phyloP scores from a whole-genome alignment of 2,888 invertebrate species.

The Pollenia angustigena region DNA sequence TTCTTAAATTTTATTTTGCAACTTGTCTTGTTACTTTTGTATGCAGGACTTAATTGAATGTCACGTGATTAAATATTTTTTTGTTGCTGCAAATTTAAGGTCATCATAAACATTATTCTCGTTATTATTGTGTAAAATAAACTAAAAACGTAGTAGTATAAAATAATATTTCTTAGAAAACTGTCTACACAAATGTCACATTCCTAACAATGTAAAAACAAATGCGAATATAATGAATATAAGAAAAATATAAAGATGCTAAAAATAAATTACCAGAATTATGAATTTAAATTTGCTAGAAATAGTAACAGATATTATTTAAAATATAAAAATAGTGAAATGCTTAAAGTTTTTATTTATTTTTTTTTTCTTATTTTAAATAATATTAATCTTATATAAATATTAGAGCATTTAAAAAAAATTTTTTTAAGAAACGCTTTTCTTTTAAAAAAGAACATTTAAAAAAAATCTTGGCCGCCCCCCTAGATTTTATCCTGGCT shows the following conservation, averaged over 20 bases:
- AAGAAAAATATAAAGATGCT: neutral
- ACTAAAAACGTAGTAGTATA: neutral
- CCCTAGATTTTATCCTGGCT: no score
- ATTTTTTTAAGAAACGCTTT: no score
- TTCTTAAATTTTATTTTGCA: neutral
- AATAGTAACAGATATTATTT: no score
- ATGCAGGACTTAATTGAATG: conserved; percentile 26
- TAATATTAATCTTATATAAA: no score
- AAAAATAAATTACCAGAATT: neutral
- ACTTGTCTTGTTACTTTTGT: conserved; percentile 11
- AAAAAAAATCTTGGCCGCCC: no score
- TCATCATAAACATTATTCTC: conserved; percentile 37
- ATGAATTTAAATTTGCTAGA: no score
- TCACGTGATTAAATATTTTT: conserved; percentile 42
- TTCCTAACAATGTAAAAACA: conserved; percentile 6
- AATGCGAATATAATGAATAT: conserved; percentile 4
- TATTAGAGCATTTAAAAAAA: no score
- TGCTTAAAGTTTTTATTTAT: no score
- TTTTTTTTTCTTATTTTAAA: no score
- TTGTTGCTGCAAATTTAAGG: conserved; percentile 18
- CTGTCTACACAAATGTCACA: conserved; percentile 33
- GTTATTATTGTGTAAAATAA: conserved; percentile 14
- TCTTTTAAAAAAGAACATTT: no score
- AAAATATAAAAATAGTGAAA: no score
- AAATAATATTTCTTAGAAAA: neutral